Base-by-base conservation (phyloP, 2,888 invertebrate genomes). In the Agonum fuliginosum region DNA sequence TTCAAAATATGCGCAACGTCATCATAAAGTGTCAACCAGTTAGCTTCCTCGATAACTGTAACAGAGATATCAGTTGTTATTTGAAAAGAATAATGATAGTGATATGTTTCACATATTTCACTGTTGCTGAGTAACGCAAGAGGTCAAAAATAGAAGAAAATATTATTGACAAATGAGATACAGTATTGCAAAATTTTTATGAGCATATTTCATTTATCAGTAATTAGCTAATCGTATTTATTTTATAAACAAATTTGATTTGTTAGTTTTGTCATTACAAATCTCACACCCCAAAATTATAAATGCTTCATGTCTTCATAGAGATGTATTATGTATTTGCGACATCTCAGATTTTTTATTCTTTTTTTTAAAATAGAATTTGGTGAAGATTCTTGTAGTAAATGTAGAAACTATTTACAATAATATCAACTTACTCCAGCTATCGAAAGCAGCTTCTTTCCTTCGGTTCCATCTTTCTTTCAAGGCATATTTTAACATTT, bases 401-500 rank as follows among this genome's bases (percentile, higher is more conserved):
- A n/a, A n/a, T n/a, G n/a, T n/a, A n/a, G 41, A 4, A 41, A 41
- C 14, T 12, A 10, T 1, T 4, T 41, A 2, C n/a, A 41, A 3
- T 41, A 1, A 41, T 41, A n/a, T 48, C 27, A 73, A 85, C 90
- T 88, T 87, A 97, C 96, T 89, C 97, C 97, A 97, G 73, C 93
- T 91, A 83, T 97, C 95, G 83, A 95, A 97, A 65, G 91, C 91
- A 0, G 88, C 82, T 83, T 96, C 93, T 83, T 92, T 94, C 79
- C 97, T 89, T 67, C 95, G 90, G 71, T 92, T 91, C 97, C 97
- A 97, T 69, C 97, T 89, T 19, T 94, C 92, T 83, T 95, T 95
- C 37, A 96, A 87, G 0, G 97, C 97, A 84, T 95, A 93, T 83
- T 97, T 97, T 82, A 97, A 86, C 97, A 97, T 97, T 87, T 96